These are phyloP conservation scores for Montifringilla adamsi DNA, from an alignment of 2,113 vertebrate genomes.

Conservation along the genomic window DNA sequence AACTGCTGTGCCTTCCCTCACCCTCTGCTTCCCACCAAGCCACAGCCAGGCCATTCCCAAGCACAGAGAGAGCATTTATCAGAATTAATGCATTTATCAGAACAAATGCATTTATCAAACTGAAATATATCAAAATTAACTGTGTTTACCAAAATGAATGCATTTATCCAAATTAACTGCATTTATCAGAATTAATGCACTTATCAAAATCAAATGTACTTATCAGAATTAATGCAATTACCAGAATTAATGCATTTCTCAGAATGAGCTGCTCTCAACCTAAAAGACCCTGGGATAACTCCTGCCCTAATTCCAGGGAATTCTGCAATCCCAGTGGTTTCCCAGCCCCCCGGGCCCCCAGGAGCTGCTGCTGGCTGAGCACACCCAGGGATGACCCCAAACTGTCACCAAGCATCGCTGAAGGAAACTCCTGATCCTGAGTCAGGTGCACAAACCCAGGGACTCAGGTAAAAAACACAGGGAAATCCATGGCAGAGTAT, in stretches of 20 bases:
- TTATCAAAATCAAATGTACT: not conserved
- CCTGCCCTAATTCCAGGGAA: not conserved
- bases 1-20: not conserved
- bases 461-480: accelerated
- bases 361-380: not conserved
- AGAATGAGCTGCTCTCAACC: not conserved
- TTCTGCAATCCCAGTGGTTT: not conserved
- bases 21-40: not conserved
- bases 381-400: not conserved
- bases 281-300: not conserved
- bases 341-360: not conserved
- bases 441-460: not conserved
- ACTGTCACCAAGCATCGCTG: not conserved
- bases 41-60: not conserved
- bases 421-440: not conserved
- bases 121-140: not conserved
- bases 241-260: not conserved
- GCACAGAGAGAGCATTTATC: not conserved
- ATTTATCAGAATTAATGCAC: not conserved
- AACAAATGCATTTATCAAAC: not conserved
- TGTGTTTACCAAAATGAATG: not conserved
- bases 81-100: not conserved
- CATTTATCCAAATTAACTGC: not conserved
- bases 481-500: accelerated
- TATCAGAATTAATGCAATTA: not conserved